phyloP scores from a whole-genome alignment of 2,888 invertebrate genomes.

The Drosophila melanosoma region DNA sequence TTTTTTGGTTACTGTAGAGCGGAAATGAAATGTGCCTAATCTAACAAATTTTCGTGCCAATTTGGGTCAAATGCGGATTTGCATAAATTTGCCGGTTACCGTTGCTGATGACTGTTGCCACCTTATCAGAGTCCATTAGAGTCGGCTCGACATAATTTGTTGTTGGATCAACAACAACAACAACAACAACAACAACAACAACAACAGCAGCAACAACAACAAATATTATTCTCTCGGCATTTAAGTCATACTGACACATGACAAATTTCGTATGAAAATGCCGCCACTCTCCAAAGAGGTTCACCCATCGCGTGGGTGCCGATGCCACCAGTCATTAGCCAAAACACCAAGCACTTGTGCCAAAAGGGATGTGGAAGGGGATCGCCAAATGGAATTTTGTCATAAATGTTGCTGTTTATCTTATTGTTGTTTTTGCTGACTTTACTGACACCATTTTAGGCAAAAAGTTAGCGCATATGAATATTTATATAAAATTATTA shows the following conservation, averaged over 20 bases:
- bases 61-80: constrained; percentile 82
- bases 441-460: constrained; percentile 76
- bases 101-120: constrained; percentile 62
- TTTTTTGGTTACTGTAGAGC: constrained; percentile 34
- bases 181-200: constrained; percentile 35
- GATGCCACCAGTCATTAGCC: constrained; percentile 77
- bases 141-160: constrained; percentile 57
- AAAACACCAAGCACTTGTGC: constrained; percentile 70
- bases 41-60: constrained; percentile 82
- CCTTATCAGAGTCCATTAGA: constrained; percentile 81
- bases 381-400: constrained; percentile 78
- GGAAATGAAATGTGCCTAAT: constrained; percentile 79
- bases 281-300: constrained; percentile 18
- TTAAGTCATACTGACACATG: constrained; percentile 81
- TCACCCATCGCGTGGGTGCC: constrained; percentile 3
- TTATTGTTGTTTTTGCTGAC: constrained; percentile 27
- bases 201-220: neutral
- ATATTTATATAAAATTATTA: constrained; percentile 65
- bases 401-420: constrained; percentile 65
- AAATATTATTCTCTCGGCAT: constrained; percentile 76
- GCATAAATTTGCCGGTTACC: constrained; percentile 70
- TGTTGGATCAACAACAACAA: constrained; percentile 9
- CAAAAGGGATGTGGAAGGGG: constrained; percentile 36
- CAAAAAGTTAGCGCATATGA: constrained; percentile 75
- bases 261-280: constrained; percentile 75